Evolutionary conservation across 2,888 invertebrate genomes (phyloP).

Genomic region (Brachyptera risi): DNA sequence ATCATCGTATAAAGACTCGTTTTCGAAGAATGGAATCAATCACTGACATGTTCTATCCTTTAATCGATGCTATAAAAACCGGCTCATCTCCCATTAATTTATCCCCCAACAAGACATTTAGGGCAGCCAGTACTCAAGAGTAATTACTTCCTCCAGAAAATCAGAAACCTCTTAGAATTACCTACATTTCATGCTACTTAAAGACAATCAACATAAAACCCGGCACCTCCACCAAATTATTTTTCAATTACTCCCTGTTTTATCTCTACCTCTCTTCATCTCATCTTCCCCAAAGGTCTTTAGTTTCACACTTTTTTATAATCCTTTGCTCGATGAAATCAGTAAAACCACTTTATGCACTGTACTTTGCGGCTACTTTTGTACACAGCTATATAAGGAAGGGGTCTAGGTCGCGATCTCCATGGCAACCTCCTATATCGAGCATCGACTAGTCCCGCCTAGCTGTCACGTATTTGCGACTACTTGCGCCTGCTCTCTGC

Average conservation of each 20-base stretch:
- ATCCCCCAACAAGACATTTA: no score
- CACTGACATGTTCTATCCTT: no score
- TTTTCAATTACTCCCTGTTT: background rate
- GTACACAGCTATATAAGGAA: background rate
- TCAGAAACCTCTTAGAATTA: no score
- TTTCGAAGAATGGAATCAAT: no score
- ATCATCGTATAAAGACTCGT: no score
- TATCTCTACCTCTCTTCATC: background rate
- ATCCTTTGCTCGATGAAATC: background rate
- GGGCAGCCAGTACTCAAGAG: no score
- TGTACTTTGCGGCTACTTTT: slow-evolving; percentile 1
- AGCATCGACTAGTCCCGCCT: background rate
- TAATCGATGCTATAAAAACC: no score
- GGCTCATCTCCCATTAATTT: no score
- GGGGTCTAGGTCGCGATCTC: slow-evolving; percentile 11
- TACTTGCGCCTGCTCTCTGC: background rate
- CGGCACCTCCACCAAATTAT: no score
- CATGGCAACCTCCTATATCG: background rate
- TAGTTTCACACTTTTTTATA: background rate
- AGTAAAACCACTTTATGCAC: background rate
- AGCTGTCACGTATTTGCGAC: no score
- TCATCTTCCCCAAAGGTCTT: no score
- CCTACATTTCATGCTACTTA: background rate
- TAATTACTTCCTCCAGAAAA: no score
- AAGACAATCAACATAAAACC: background rate